These are phyloP conservation scores for Hemicrepidius hirtus DNA, from an alignment of 2,888 invertebrate species.

Conservation along the genomic window DNA sequence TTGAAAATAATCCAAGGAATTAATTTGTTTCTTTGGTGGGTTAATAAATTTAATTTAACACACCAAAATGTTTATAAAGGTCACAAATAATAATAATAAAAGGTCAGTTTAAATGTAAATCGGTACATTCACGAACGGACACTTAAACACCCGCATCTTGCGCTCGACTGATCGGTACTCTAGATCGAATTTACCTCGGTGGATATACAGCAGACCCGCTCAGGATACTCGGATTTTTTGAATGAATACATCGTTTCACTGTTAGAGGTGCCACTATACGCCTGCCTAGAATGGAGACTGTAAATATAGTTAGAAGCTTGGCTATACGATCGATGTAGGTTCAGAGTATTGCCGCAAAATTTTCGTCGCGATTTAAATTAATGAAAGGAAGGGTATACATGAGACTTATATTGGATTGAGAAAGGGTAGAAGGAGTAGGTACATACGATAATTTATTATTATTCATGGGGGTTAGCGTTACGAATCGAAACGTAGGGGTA, in stretches of 20 bases:
- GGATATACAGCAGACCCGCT: constrained; percentile 24
- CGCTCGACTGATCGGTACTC: constrained; percentile 24
- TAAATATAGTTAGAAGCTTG: background rate
- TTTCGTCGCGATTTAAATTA: too few relatives aligned
- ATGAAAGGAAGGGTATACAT: too few relatives aligned
- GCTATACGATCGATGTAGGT: background rate
- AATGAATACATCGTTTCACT: background rate
- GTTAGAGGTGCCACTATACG: constrained; percentile 6
- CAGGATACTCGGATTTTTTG: constrained; percentile 23
- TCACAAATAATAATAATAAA: constrained; percentile 12
- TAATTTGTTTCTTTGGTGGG: background rate
- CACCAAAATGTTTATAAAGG: constrained; percentile 22
- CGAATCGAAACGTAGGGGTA: too few relatives aligned
- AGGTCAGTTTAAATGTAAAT: constrained; percentile 14
- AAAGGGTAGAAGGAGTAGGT: too few relatives aligned
- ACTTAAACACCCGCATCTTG: constrained; percentile 25
- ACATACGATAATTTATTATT: too few relatives aligned
- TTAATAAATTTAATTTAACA: constrained; percentile 15
- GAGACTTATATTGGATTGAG: too few relatives aligned
- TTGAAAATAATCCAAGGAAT: constrained; percentile 17
- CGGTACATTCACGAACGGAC: background rate
- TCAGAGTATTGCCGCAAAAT: too few relatives aligned
- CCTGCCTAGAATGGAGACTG: background rate
- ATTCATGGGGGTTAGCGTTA: too few relatives aligned
- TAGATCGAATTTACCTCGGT: constrained; percentile 41